Conservation (phyloP, 2,888 invertebrate species). For the Lasioglossum vierecki region DNA sequence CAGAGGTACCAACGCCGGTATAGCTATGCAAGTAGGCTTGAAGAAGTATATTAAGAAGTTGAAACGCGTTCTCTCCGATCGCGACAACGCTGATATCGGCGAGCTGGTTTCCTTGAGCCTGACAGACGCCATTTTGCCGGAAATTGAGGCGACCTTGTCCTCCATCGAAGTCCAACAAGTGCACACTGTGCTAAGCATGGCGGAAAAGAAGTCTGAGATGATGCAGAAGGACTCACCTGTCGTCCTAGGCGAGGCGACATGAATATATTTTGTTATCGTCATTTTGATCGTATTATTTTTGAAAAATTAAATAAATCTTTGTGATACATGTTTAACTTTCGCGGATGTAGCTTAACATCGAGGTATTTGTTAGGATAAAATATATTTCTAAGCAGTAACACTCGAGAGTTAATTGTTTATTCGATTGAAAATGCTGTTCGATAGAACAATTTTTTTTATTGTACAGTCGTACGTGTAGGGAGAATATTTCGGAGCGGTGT, state of each 20-base stretch:
- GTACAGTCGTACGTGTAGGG: too few species aligned
- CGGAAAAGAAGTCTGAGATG: conserved; percentile 58
- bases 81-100: conserved; percentile 54
- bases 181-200: conserved; percentile 60
- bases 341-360: not conserved
- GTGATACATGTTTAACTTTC: not conserved
- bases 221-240: not conserved
- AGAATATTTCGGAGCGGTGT: not conserved
- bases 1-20: conserved; percentile 64
- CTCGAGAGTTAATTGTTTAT: not conserved
- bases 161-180: conserved; percentile 68
- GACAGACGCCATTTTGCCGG: conserved; percentile 71
- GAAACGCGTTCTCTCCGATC: conserved; percentile 64
- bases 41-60: conserved; percentile 73
- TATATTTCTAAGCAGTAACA: not conserved
- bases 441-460: not conserved
- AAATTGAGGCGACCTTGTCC: conserved; percentile 61
- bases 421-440: not conserved
- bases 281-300: not conserved
- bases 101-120: conserved; percentile 70
- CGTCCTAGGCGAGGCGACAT: not conserved
- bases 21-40: conserved; percentile 69
- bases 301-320: not conserved
- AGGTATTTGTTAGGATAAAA: not conserved
- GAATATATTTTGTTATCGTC: not conserved